Evolutionary conservation across 2,888 invertebrate species (phyloP).

Genomic region (Diadegma fenestrale): DNA sequence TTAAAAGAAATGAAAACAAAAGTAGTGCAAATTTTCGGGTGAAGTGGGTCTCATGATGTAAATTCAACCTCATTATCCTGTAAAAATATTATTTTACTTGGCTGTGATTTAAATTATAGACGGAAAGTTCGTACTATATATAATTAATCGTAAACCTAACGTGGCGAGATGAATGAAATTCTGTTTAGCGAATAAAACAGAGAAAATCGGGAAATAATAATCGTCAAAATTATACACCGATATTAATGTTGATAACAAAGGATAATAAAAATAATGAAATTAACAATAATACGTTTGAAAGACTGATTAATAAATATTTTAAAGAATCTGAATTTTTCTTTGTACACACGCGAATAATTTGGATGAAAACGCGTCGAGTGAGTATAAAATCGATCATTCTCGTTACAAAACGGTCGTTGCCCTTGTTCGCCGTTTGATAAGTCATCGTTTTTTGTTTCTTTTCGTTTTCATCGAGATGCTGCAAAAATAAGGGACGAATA

Average conservation of each 20-base stretch:
- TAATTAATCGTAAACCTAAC: not conserved
- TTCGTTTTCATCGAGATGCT: not conserved
- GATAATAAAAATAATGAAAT: constrained; percentile 48
- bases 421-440: not conserved
- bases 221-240: not conserved
- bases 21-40: not conserved
- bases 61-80: constrained; percentile 53
- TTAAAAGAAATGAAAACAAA: not conserved
- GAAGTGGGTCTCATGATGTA: constrained; percentile 23
- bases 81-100: constrained; percentile 62
- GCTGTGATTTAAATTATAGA: constrained; percentile 68
- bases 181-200: constrained; percentile 30
- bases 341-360: constrained; percentile 4
- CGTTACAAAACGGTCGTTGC: not conserved
- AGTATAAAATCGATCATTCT: not conserved
- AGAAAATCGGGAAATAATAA: constrained; percentile 27
- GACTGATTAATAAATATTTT: constrained; percentile 69
- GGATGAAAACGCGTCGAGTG: not conserved
- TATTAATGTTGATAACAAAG: constrained; percentile 12
- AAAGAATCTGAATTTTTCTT: constrained; percentile 42
- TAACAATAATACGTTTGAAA: constrained; percentile 63
- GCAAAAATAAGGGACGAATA: not conserved
- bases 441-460: not conserved
- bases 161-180: constrained; percentile 33
- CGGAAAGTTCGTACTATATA: constrained; percentile 43